phyloP scores from a whole-genome alignment of 37 sponge, comb jelly and placozoan species.

The Axinella damicornis region DNA sequence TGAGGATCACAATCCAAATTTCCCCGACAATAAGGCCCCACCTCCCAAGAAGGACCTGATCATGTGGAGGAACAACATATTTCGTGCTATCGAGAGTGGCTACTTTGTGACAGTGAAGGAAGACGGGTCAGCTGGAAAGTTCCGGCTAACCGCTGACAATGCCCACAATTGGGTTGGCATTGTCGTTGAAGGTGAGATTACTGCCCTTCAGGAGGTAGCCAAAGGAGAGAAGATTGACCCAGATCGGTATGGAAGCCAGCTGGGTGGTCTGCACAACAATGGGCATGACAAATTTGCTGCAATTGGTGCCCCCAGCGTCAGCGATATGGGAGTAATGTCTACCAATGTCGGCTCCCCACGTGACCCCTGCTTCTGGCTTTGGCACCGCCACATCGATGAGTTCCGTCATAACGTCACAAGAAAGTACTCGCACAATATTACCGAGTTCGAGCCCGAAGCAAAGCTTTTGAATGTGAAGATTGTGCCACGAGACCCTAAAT shows the following conservation, averaged over 20 bases:
- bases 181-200: background rate
- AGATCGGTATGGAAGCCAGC: background rate
- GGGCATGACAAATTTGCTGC: conserved; percentile 11
- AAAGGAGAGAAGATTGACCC: background rate
- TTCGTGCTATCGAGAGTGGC: background rate
- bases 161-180: conserved; percentile 2
- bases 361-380: conserved; percentile 15
- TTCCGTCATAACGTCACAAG: background rate
- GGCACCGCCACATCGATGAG: conserved; percentile 19
- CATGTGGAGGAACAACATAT: conserved; percentile 20
- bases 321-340: background rate
- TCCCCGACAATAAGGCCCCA: background rate
- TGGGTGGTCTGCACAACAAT: conserved; percentile 6
- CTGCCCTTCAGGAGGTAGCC: background rate
- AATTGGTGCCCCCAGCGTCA: background rate
- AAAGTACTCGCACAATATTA: conserved; percentile 1
- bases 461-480: background rate
- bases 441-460: background rate
- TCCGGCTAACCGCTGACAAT: background rate
- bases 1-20: background rate
- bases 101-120: background rate
- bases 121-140: background rate
- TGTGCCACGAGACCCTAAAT: background rate
- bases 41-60: background rate
- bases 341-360: background rate